Evolutionary conservation across 2,888 invertebrate species (phyloP), one percentile per base, ranked within the genome.

Genomic region (Pachycephus smyrnensis): DNA sequence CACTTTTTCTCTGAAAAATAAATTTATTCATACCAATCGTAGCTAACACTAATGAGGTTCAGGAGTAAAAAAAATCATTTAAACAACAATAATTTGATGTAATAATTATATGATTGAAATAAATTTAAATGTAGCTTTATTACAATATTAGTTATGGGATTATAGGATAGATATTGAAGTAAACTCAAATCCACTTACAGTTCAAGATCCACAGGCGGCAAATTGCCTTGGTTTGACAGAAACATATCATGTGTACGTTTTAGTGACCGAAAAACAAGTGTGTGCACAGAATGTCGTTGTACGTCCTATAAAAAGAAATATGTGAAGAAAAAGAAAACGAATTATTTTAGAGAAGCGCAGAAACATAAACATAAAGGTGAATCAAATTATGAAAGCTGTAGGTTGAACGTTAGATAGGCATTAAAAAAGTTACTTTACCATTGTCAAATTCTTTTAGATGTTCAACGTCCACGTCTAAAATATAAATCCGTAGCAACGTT

Each of bases 231-330:
- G 91, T 98, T 98, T 23, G 97, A 95, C 74, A 98, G 93, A 92
- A 99, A 99, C 96, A 99, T 97, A 92, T 99, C 99, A 91, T 99
- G 99, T 1, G 98, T 98, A 88, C 99, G 93, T 92, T 99, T 99
- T 83, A 99, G 92, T 11, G 99, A 99, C 84, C 99, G 94, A 91
- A 99, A 99, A 82, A 99, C 98, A 82, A 99, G 92, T 0, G 98
- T 99, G 91, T 99, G 99, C 1, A 99, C 98, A 9, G 99, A 98
- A 92, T 98, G 99, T 87, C 97, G 96, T 90, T 98, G 98, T 12
- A 99, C 98, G 87, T 97, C 97, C 92, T 96, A 81, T 75, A 83
- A 84, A 55, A n/a, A 9, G 9, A 30, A 74, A 36, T 11, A 33
- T 6, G 37, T 35, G 73, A 84, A 73, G 76, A 6, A 77, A 76